A percentile compares a stretch with the other conserved stretches of the same genome.
Evolutionary conservation across 2,797 vertebrate genomes (phyloP).

Genomic region (Enoplosus armatus): DNA sequence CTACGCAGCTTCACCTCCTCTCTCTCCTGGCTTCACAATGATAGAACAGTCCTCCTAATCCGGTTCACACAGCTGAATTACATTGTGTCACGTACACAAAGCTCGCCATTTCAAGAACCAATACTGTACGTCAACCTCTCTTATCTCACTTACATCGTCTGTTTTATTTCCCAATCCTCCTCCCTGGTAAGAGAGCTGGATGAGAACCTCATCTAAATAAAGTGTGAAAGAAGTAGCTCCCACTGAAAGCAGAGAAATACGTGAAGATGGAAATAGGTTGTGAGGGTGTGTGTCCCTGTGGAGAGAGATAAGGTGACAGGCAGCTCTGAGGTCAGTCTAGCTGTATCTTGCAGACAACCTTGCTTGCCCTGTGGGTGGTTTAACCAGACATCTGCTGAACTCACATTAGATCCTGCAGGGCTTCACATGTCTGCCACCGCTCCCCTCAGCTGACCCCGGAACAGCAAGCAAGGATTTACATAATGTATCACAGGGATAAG

Average conservation of each 20-base stretch:
- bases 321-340: constrained; percentile 70
- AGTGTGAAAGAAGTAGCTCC: constrained; percentile 10
- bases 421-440: constrained; percentile 39
- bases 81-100: constrained; percentile 4
- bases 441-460: constrained; percentile 63
- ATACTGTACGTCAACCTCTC: not conserved
- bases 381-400: constrained; percentile 71
- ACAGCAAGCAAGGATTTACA: constrained; percentile 66
- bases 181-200: constrained; percentile 5
- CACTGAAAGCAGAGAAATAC: constrained; percentile 26
- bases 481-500: constrained; percentile 57
- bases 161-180: not conserved
- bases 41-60: constrained; percentile 16
- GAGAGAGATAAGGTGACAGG: constrained; percentile 70
- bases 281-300: constrained; percentile 25
- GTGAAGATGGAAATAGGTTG: constrained; percentile 28
- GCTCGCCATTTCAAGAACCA: not conserved
- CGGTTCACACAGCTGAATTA: constrained; percentile 10
- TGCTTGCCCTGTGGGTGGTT: constrained; percentile 68
- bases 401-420: constrained; percentile 64
- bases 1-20: not conserved
- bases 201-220: constrained; percentile 25
- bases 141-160: constrained; percentile 13
- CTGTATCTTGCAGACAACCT: constrained; percentile 66
- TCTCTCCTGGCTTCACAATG: constrained; percentile 17